phyloP scores from a whole-genome alignment of 2,113 vertebrate species.

The Mirza zaza region DNA sequence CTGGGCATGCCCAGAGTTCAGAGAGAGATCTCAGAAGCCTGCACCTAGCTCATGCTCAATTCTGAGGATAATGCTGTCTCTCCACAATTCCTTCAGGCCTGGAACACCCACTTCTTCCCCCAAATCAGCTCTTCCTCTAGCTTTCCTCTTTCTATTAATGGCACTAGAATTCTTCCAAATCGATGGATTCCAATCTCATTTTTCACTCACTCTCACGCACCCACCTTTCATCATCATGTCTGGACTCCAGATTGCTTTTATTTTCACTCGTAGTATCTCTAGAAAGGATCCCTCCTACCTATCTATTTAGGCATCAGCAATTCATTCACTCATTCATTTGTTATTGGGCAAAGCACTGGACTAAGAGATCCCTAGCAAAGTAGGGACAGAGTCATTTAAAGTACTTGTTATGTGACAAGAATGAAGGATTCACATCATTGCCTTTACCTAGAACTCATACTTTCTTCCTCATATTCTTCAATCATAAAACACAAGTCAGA shows the following conservation, averaged over 20 bases:
- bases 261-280: not conserved
- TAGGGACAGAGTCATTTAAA: not conserved
- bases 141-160: too few relatives aligned
- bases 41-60: not conserved
- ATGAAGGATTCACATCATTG: not conserved
- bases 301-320: not conserved
- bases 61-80: not conserved
- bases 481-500: not conserved
- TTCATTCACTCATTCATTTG: not conserved
- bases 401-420: not conserved
- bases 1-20: not conserved
- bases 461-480: not conserved
- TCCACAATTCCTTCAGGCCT: not conserved
- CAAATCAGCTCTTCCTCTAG: not conserved
- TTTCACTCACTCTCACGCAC: not conserved
- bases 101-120: not conserved
- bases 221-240: not conserved
- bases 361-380: not conserved
- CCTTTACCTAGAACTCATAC: not conserved
- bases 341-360: not conserved
- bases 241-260: not conserved
- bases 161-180: not conserved
- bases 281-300: not conserved
- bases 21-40: not conserved
- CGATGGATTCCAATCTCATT: not conserved